Percentiles rank a stretch among this genome's conserved stretches.
phyloP scores from a whole-genome alignment of 2,113 vertebrate genomes.

The Oreochromis niloticus region DNA sequence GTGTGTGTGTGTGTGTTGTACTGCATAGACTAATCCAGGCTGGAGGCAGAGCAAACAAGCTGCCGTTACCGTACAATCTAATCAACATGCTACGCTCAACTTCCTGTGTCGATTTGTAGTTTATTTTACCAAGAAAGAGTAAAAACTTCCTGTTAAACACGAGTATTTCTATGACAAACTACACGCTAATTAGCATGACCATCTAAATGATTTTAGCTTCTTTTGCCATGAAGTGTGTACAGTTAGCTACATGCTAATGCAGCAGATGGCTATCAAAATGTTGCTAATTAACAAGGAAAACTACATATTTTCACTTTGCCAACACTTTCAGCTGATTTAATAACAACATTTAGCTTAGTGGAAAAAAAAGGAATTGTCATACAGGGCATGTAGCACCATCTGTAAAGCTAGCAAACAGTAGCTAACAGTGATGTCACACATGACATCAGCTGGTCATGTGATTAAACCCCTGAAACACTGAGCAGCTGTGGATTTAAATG shows the following conservation, averaged over 20 bases:
- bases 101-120: not conserved
- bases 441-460: not conserved
- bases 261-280: not conserved
- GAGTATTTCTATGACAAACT: rapidly evolving
- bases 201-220: not conserved
- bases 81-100: rapidly evolving
- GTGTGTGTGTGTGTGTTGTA: not conserved
- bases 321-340: not conserved
- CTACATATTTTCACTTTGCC: not conserved
- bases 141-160: not conserved
- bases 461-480: not conserved
- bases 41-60: not conserved
- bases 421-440: not conserved
- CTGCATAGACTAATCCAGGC: not conserved
- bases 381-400: too few species aligned
- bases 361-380: not conserved
- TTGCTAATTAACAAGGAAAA: not conserved
- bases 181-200: not conserved
- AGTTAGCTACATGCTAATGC: not conserved
- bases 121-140: not conserved
- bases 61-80: not conserved
- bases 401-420: not conserved
- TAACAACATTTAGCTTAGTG: not conserved
- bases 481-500: not conserved
- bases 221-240: not conserved